Percentiles rank a stretch among this genome's conserved stretches.
These are phyloP conservation scores for Zoanthus gigantus DNA, from an alignment of 92 coral and sea anemone genomes.

Conservation along the genomic window DNA sequence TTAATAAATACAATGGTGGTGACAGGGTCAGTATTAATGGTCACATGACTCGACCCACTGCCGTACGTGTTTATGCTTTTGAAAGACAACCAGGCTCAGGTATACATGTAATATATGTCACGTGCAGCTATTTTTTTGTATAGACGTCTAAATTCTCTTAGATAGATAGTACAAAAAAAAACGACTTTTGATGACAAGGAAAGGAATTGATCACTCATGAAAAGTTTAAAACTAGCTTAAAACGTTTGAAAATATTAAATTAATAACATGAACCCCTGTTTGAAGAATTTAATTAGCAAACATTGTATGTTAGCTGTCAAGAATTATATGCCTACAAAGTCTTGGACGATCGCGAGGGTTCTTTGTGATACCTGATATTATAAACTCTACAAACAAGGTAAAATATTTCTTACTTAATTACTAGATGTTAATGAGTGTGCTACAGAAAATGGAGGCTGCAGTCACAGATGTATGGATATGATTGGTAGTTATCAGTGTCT, in stretches of 20 bases:
- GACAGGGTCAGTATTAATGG: slow-evolving; percentile 71
- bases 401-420: not conserved
- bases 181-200: too few relatives aligned
- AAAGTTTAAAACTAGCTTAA: too few relatives aligned
- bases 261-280: too few relatives aligned
- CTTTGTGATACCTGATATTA: too few relatives aligned
- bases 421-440: slow-evolving; percentile 60
- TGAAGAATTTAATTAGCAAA: too few relatives aligned
- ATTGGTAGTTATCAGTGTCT: slow-evolving; percentile 72
- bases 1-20: slow-evolving; percentile 63
- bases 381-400: not conserved
- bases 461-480: slow-evolving; percentile 67
- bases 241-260: too few relatives aligned
- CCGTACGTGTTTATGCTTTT: slow-evolving; percentile 74
- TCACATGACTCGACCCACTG: slow-evolving; percentile 76
- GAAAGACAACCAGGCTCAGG: slow-evolving; percentile 84
- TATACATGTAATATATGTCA: not conserved
- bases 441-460: slow-evolving; percentile 69
- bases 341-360: too few relatives aligned
- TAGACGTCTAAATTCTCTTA: not conserved
- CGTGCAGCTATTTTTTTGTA: not conserved
- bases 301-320: too few relatives aligned
- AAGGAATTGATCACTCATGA: too few relatives aligned
- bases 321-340: too few relatives aligned
- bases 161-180: too few relatives aligned